Percentiles rank a stretch among this genome's conserved stretches.
phyloP scores from a whole-genome alignment of 2,888 invertebrate genomes.

The Rhyacophila evoluta region DNA sequence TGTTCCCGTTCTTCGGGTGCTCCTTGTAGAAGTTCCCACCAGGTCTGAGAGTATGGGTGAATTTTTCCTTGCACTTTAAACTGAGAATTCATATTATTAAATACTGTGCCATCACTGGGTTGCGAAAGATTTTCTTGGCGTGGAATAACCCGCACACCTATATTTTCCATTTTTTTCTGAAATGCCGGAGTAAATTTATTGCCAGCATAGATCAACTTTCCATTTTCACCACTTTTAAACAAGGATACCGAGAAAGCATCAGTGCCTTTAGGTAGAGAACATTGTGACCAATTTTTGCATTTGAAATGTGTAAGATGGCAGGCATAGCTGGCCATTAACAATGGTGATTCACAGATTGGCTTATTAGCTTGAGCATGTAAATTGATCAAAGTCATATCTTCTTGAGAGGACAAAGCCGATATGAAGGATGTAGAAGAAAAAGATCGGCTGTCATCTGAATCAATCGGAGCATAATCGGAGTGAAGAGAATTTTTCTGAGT shows the following conservation, averaged over 20 bases:
- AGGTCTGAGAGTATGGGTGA: conserved; percentile 67
- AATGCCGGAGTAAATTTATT: conserved; percentile 66
- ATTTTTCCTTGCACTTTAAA: conserved; percentile 68
- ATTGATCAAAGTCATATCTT: conserved; percentile 92
- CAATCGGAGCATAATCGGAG: conserved; percentile 57
- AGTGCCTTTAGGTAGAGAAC: conserved; percentile 77
- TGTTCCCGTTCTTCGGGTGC: conserved; percentile 67
- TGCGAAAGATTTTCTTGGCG: conserved; percentile 65
- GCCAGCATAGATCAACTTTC: conserved; percentile 81
- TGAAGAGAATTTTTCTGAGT: conserved; percentile 46
- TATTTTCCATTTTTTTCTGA: conserved; percentile 63
- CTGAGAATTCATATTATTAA: conserved; percentile 61
- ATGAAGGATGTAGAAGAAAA: conserved; percentile 88
- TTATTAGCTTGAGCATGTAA: conserved; percentile 93
- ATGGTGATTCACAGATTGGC: conserved; percentile 92
- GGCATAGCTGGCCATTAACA: conserved; percentile 95
- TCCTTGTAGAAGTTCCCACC: conserved; percentile 69
- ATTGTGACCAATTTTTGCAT: conserved; percentile 82
- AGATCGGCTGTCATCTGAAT: conserved; percentile 75
- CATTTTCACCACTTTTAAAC: conserved; percentile 83
- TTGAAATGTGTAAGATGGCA: conserved; percentile 89
- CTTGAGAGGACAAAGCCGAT: conserved; percentile 92
- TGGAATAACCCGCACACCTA: conserved; percentile 63
- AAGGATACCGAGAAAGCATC: conserved; percentile 85
- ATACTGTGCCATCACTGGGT: conserved; percentile 41